A percentile compares a stretch with the other conserved stretches of the same genome.
Conservation (phyloP, 2,797 vertebrate species). For the Myotis daubentonii region DNA sequence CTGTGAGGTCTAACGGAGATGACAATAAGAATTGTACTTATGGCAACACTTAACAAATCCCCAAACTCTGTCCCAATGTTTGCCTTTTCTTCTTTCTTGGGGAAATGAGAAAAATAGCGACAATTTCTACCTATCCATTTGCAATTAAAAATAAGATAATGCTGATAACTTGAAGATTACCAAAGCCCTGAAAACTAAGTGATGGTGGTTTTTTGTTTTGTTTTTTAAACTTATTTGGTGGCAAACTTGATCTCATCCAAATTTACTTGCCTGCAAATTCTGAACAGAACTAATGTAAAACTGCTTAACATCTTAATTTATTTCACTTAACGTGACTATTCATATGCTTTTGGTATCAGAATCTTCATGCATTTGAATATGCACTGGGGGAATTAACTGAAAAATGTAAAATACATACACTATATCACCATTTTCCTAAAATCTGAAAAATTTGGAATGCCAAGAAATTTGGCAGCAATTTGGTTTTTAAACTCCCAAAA, state of each 20-base stretch:
- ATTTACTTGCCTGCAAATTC: slow-evolving; percentile 13
- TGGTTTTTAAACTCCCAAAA: slow-evolving; percentile 27
- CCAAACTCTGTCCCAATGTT: neutral
- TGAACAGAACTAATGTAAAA: slow-evolving; percentile 23
- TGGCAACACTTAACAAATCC: neutral
- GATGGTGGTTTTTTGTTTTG: neutral
- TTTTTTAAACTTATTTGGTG: neutral
- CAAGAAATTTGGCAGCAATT: slow-evolving; percentile 30
- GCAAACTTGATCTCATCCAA: neutral
- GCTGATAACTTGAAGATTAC: neutral
- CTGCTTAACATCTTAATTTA: neutral
- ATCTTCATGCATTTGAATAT: slow-evolving; percentile 45
- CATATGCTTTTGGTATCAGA: neutral
- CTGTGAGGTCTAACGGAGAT: neutral
- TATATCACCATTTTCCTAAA: slow-evolving; percentile 34
- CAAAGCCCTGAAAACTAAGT: slow-evolving; percentile 9
- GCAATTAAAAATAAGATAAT: slow-evolving; percentile 25
- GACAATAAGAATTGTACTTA: neutral
- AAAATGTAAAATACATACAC: slow-evolving; percentile 4
- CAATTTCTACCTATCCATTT: neutral
- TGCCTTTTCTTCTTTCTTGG: neutral
- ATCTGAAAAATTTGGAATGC: slow-evolving; percentile 41
- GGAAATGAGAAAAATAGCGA: neutral
- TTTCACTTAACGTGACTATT: slow-evolving; percentile 8
- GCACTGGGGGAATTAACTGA: neutral